A percentile compares a stretch with the other conserved stretches of the same genome.
Conservation (phyloP, 2,113 vertebrate genomes). For the Petroica traversi region DNA sequence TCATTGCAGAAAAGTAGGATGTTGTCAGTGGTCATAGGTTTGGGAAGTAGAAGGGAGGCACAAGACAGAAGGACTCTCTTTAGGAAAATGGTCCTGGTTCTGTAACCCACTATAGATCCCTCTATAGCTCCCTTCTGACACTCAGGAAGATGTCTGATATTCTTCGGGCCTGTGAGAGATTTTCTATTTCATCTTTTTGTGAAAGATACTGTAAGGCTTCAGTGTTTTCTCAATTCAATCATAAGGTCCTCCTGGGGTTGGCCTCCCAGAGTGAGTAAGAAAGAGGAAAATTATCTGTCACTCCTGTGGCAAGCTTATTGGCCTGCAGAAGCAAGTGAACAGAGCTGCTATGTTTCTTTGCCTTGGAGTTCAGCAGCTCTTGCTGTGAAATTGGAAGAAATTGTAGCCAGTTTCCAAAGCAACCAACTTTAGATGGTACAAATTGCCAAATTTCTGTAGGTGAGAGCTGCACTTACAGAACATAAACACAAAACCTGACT, state of each 20-base stretch:
- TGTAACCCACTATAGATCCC: background rate
- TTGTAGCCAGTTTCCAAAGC: slow-evolving; percentile 42
- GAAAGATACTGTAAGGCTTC: background rate
- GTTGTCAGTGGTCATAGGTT: background rate
- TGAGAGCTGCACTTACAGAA: background rate
- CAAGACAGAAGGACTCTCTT: background rate
- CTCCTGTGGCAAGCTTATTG: background rate
- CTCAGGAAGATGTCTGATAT: background rate
- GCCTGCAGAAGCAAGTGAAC: background rate
- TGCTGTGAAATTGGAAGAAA: slow-evolving; percentile 37
- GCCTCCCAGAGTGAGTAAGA: background rate
- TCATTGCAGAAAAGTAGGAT: background rate
- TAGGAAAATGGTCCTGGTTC: background rate
- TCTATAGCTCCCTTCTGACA: background rate
- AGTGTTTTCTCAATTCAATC: background rate
- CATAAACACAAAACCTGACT: background rate
- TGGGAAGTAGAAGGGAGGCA: background rate
- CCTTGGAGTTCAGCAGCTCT: background rate
- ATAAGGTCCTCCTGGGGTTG: background rate
- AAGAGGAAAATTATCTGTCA: background rate
- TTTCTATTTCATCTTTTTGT: background rate
- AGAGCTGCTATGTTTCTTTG: background rate
- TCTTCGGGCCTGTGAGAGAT: background rate
- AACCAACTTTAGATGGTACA: background rate
- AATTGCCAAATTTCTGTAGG: slow-evolving; percentile 4